Evolutionary conservation across 2,797 vertebrate species (phyloP), one percentile per base, ranked within the genome.

Genomic region (Sebastes iracundus): DNA sequence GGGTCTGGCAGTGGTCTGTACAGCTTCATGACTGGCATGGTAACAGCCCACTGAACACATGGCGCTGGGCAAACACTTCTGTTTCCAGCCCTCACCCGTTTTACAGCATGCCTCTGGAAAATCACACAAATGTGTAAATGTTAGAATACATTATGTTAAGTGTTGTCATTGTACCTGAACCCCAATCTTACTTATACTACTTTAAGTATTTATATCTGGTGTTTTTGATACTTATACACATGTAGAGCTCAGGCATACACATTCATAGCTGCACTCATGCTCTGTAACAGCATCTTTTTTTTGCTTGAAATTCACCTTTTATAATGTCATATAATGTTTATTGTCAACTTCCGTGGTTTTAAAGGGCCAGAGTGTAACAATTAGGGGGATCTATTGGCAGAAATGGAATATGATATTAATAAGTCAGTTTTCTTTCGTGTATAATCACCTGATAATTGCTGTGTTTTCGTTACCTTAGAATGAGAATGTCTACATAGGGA

Each of bases 11-110:
- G 61, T 71, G 55, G 75, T 82, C 77, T 79, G 61, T 73, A 75
- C 62, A 71, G 69, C 82, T 87, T 78, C 90, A 83, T 88, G 88
- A 89, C 90, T 87, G 88, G 80, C 88, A 90, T 90, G 81, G 86
- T 79, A 91, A 91, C 90, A 87, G 80, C 73, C 65, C 62, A 78
- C 60, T 77, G 72, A 87, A 86, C 81, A 85, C 88, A 79, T 75
- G 58, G 76, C 13, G 32, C 82, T 32, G 69, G 68, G 75, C 69
- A 70, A 74, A 80, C 68, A 62, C 77, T 72, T 69, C 49, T 72
- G 60, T 70, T 83, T 70, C 53, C 79, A 75, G 14, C 62, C 63
- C 25, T 65, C 72, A n/a, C 7, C 27, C 32, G 60, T 85, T 75
- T 60, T 65, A 53, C 28, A 75, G 38, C 61, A 10, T 65, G 12